Conservation (phyloP, 2,888 invertebrate species). For the Hypomecis atomaria region DNA sequence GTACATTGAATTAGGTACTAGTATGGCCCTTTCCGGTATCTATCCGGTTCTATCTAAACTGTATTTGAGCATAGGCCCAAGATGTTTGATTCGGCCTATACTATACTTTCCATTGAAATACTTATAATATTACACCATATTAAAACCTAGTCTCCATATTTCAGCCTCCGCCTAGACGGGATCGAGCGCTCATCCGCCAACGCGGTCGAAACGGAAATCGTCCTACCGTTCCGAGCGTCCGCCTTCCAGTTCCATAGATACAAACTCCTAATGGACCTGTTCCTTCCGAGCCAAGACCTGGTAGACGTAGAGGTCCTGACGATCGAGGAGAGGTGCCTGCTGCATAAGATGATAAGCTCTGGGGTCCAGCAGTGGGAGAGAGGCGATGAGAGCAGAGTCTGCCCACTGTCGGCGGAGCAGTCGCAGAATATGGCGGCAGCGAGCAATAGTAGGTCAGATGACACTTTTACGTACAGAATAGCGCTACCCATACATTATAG, state of each 20-base stretch:
- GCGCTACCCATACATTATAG: neutral
- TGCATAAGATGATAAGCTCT: conserved; percentile 85
- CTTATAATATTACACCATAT: neutral
- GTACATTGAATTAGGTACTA: too few relatives aligned
- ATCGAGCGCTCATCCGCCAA: conserved; percentile 80
- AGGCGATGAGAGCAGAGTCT: conserved; percentile 84
- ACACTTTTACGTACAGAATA: neutral
- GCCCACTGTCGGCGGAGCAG: conserved; percentile 71
- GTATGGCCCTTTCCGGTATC: too few relatives aligned
- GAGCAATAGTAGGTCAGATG: conserved; percentile 57
- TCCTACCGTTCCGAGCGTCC: conserved; percentile 84
- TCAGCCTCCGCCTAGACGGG: conserved; percentile 86
- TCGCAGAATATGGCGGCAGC: conserved; percentile 60
- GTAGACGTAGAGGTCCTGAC: conserved; percentile 67
- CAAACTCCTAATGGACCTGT: conserved; percentile 84
- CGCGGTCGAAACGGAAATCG: conserved; percentile 73
- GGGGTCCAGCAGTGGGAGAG: conserved; percentile 84
- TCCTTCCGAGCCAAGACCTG: conserved; percentile 81
- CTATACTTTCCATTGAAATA: too few relatives aligned
- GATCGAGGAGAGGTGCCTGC: conserved; percentile 73
- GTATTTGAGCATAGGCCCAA: too few relatives aligned
- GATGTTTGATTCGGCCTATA: too few relatives aligned
- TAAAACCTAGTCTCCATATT: conserved; percentile 36
- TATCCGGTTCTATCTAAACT: too few relatives aligned
- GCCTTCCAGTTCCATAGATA: conserved; percentile 85